phyloP scores from a whole-genome alignment of 2,888 invertebrate species.

The Eurytoma adleriae region DNA sequence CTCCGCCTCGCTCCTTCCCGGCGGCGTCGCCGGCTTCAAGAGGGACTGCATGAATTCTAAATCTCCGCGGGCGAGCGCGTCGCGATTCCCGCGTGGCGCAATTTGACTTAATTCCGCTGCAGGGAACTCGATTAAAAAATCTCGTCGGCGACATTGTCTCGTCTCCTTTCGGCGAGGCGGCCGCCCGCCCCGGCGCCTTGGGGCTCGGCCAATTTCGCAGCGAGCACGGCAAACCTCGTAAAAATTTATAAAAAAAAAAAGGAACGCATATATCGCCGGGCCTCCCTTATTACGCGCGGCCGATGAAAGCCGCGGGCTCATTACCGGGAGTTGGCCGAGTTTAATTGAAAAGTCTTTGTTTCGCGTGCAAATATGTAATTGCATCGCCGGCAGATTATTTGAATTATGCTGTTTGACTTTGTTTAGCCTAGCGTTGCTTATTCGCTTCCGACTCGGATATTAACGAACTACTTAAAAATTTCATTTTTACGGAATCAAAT shows the following conservation, averaged over 20 bases:
- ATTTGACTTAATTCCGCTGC: slow-evolving; percentile 74
- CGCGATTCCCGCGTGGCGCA: slow-evolving; percentile 69
- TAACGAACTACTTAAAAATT: no score
- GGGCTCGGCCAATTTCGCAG: slow-evolving; percentile 34
- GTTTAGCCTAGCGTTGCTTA: no score
- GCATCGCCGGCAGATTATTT: slow-evolving; percentile 6
- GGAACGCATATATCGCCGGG: slow-evolving; percentile 1
- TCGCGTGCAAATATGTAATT: background rate
- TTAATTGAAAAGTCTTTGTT: slow-evolving; percentile 18
- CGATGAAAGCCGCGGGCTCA: slow-evolving; percentile 8
- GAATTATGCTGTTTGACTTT: slow-evolving; percentile 1
- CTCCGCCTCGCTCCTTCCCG: background rate
- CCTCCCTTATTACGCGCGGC: background rate
- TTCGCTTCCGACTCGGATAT: no score
- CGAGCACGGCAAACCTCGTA: slow-evolving; percentile 41
- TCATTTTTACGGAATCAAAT: no score
- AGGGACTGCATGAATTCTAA: slow-evolving; percentile 45
- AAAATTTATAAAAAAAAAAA: slow-evolving; percentile 55
- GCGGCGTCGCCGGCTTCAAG: background rate
- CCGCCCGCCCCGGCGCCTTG: slow-evolving; percentile 25
- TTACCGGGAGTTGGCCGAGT: background rate
- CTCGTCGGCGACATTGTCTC: slow-evolving; percentile 67
- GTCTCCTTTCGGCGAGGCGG: slow-evolving; percentile 66
- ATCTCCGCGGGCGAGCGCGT: slow-evolving; percentile 20
- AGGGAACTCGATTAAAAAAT: slow-evolving; percentile 72